Percentiles rank a stretch among this genome's conserved stretches.
Conservation (phyloP, 2,113 vertebrate species). For the Sturnira hondurensis region DNA sequence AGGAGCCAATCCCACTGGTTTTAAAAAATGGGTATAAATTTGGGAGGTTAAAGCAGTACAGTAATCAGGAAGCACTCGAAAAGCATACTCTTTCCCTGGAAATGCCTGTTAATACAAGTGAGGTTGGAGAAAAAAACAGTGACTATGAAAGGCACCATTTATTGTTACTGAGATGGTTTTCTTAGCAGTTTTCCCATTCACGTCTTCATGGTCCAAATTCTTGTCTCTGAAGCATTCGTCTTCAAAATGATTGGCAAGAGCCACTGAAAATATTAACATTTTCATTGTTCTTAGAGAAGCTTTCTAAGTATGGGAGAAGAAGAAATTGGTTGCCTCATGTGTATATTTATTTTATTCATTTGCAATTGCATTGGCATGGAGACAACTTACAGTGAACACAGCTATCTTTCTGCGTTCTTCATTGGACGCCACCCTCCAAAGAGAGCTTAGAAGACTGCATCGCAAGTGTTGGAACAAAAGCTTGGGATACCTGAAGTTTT, state of each 20-base stretch:
- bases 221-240: not conserved
- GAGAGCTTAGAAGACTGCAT: not conserved
- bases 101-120: not conserved
- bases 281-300: not conserved
- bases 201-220: not conserved
- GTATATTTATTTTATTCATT: not conserved
- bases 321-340: not conserved
- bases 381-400: not conserved
- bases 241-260: conserved; percentile 1
- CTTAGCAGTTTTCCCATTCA: not conserved
- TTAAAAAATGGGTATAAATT: not conserved
- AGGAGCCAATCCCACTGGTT: not conserved
- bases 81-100: not conserved
- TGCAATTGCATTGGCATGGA: not conserved
- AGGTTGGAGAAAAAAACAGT: not conserved
- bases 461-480: not conserved
- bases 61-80: not conserved
- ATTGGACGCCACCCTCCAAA: not conserved
- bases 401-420: not conserved
- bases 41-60: not conserved
- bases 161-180: not conserved
- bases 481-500: not conserved
- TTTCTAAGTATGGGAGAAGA: not conserved
- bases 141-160: not conserved
- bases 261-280: conserved; percentile 17